These are phyloP conservation scores for Paradisaea rubra DNA, from an alignment of 2,113 vertebrate genomes.

Conservation along the genomic window DNA sequence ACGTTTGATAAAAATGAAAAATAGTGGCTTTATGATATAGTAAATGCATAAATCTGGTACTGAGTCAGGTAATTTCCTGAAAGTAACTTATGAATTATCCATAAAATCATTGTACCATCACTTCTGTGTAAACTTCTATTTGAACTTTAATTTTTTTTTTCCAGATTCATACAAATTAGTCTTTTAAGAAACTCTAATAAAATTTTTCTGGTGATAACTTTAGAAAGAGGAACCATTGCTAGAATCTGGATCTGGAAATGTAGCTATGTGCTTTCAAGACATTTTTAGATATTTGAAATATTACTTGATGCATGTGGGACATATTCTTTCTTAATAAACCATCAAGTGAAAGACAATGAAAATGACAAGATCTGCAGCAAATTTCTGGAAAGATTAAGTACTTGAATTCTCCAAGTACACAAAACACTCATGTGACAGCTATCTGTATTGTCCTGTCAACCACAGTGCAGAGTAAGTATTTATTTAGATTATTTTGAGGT, in stretches of 20 bases:
- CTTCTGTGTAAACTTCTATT: neutral
- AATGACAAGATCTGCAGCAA: neutral
- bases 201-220: neutral
- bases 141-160: neutral
- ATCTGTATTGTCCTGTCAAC: neutral
- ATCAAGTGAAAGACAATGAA: neutral
- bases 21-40: fast-evolving
- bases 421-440: neutral
- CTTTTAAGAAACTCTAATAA: neutral
- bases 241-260: neutral
- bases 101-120: neutral
- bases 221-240: neutral
- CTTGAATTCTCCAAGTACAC: neutral
- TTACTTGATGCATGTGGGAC: neutral
- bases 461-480: neutral
- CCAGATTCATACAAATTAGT: neutral
- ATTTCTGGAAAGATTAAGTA: neutral
- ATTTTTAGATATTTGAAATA: neutral
- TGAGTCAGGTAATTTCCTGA: neutral
- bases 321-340: neutral
- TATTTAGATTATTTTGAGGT: neutral
- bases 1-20: neutral
- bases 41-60: neutral
- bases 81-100: neutral
- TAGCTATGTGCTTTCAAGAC: neutral